Evolutionary conservation across 2,113 vertebrate genomes (phyloP).

Genomic region (Dasyurus viverrinus): DNA sequence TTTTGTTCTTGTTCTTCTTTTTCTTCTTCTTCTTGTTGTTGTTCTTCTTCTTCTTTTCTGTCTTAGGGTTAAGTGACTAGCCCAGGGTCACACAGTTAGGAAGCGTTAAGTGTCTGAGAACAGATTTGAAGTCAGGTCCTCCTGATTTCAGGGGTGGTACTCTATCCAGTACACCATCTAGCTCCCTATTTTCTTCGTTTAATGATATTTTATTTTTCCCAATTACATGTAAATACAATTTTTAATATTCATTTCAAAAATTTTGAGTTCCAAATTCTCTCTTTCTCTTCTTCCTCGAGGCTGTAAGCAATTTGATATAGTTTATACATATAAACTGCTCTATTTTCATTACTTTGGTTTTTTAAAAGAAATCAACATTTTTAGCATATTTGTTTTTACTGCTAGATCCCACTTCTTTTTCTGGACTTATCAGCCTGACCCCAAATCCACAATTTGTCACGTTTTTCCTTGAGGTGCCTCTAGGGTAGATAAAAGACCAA

Average conservation of each 20-base stretch:
- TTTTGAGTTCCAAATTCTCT: background rate
- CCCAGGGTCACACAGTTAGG: too few species aligned
- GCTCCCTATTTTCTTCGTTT: background rate
- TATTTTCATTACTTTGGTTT: background rate
- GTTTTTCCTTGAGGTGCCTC: background rate
- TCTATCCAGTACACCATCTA: too few species aligned
- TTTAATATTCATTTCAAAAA: background rate
- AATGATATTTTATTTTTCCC: background rate
- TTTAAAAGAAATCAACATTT: background rate
- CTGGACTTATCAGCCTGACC: background rate
- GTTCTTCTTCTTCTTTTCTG: too few species aligned
- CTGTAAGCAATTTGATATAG: background rate
- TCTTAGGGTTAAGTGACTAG: too few species aligned
- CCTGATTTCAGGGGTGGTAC: too few species aligned
- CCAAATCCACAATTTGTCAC: background rate
- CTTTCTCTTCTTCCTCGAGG: background rate
- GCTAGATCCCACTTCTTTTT: background rate
- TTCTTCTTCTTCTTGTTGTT: too few species aligned
- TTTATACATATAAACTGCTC: background rate
- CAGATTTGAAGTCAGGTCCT: too few species aligned
- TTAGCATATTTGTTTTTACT: background rate
- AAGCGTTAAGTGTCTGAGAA: too few species aligned
- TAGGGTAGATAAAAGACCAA: background rate
- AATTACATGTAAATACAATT: background rate
- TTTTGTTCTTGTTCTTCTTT: too few species aligned